phyloP scores from a whole-genome alignment of 92 coral and sea anemone species.

The Galaxea fascicularis region DNA sequence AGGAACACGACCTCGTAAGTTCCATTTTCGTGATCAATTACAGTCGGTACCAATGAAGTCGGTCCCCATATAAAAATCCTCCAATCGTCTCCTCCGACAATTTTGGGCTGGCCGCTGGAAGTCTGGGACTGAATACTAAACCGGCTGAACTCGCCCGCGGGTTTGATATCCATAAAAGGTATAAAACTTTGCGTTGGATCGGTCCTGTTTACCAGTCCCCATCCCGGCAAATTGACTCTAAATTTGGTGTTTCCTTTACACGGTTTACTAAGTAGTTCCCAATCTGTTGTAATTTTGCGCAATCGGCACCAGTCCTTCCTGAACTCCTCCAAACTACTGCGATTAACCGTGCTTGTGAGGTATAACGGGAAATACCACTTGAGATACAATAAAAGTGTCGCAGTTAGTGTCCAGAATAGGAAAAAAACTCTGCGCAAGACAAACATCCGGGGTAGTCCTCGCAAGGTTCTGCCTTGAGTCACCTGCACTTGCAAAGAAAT shows the following conservation, averaged over 20 bases:
- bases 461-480: conserved; percentile 54
- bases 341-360: conserved; percentile 71
- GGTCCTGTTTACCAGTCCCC: conserved; percentile 68
- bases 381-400: conserved; percentile 63
- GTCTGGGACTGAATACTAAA: conserved; percentile 86
- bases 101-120: conserved; percentile 63
- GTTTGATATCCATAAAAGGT: conserved; percentile 72
- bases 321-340: conserved; percentile 76
- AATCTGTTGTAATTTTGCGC: conserved; percentile 69
- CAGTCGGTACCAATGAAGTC: conserved; percentile 78
- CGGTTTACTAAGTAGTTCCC: conserved; percentile 64
- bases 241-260: conserved; percentile 65
- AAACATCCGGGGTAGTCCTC: conserved; percentile 78
- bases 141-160: conserved; percentile 87
- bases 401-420: conserved; percentile 73
- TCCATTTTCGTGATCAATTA: conserved; percentile 90
- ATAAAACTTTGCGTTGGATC: conserved; percentile 77
- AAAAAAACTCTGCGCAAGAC: conserved; percentile 73
- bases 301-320: conserved; percentile 83
- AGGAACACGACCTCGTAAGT: conserved; percentile 91
- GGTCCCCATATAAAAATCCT: conserved; percentile 78
- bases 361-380: conserved; percentile 80
- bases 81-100: conserved; percentile 91
- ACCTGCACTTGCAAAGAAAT: conserved; percentile 29
- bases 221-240: conserved; percentile 49